Evolutionary conservation across 2,888 invertebrate genomes (phyloP), one percentile per base, ranked within the genome.

Genomic region (Lasiommata megera): DNA sequence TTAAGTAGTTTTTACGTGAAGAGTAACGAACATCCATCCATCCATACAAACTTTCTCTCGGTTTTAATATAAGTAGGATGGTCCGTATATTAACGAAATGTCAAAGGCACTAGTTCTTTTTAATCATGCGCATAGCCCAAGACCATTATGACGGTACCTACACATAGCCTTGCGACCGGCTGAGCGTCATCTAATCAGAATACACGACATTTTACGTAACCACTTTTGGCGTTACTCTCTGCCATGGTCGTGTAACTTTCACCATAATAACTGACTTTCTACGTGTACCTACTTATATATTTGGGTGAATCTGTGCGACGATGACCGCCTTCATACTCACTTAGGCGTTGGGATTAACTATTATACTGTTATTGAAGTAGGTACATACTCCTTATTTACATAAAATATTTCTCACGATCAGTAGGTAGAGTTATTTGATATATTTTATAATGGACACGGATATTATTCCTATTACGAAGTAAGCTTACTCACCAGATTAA

Each of bases 221-320:
- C 72, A 66, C 68, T 77, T 82, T 80, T 75, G 77, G 78, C 73
- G 76, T 77, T 79, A 66, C 69, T 69, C 70, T 69, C 73, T 67
- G 67, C 72, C 55, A 77, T 76, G 78, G 74, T 71, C 76, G 78
- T 71, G 79, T 81, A 80, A 77, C 89, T 89, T 89, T 89, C 89
- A 78, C 88, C 74, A 69, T 79, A 79, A 77, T 78, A 77, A 71
- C 67, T 62, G 69, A 74, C 87, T 88, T 88, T 89, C 88, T 84
- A 82, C 37, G 14, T 14, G 6, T 11, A 11, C 1, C n/a, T 12
- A 11, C n/a, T 36, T n/a, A 23, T 73, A 73, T 76, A 70, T 82
- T 81, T 80, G 68, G 76, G 72, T 70, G 71, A 69, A 71, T 66
- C 43, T 47, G 31, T 23, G 58, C 48, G 52, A 61, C 58, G 55